Conservation (phyloP, 2,797 vertebrate species). For the Mionectes olivaceus region DNA sequence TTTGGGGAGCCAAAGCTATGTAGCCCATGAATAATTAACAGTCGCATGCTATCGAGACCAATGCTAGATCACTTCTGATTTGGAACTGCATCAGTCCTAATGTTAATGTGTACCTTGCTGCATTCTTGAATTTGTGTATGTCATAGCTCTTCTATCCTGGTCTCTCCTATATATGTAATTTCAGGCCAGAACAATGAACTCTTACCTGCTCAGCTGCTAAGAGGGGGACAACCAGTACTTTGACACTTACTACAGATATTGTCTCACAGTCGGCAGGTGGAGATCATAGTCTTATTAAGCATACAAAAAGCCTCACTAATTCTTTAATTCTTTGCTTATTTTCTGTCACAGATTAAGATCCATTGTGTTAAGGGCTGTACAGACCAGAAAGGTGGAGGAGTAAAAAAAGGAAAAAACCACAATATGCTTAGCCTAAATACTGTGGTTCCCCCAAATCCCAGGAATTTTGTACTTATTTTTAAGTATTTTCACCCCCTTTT, state of each 20-base stretch:
- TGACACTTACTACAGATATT: neutral
- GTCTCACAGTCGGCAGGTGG: neutral
- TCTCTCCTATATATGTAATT: neutral
- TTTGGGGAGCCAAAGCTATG: neutral
- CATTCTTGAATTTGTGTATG: neutral
- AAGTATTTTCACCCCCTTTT: neutral
- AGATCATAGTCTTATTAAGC: neutral
- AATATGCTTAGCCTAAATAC: neutral
- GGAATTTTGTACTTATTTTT: neutral
- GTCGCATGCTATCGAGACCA: neutral
- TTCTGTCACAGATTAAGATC: neutral
- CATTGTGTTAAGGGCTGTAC: neutral
- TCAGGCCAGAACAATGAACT: neutral
- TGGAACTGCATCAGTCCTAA: neutral
- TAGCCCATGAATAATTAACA: neutral
- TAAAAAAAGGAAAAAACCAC: neutral
- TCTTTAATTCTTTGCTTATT: neutral
- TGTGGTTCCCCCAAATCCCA: neutral
- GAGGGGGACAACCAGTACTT: neutral
- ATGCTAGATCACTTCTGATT: neutral
- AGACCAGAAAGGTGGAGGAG: neutral
- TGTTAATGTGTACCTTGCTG: neutral
- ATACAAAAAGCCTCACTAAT: neutral
- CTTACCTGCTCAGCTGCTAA: neutral
- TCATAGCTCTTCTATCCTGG: neutral